These are phyloP conservation scores for Cryptocephalus moraei DNA, from an alignment of 2,888 invertebrate genomes.

Conservation along the genomic window DNA sequence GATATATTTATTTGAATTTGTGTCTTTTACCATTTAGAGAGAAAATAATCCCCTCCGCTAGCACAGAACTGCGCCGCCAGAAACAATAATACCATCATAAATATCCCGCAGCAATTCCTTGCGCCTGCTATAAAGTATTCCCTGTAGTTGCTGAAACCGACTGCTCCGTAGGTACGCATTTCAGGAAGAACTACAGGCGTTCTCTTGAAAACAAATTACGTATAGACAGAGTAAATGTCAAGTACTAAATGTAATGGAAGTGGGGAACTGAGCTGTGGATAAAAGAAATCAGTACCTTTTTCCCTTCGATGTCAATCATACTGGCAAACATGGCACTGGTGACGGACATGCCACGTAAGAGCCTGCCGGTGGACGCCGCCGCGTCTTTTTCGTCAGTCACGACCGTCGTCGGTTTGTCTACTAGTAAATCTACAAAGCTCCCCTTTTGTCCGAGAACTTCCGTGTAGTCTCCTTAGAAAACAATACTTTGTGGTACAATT, in stretches of 20 bases:
- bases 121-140: conserved; percentile 50
- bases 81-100: conserved; percentile 42
- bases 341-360: conserved; percentile 6
- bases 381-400: conserved; percentile 16
- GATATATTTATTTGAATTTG: too few relatives aligned
- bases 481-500: too few relatives aligned
- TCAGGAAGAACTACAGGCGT: conserved; percentile 40
- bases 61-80: conserved; percentile 40
- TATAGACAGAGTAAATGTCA: too few relatives aligned
- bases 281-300: conserved; percentile 9
- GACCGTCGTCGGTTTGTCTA: conserved; percentile 14
- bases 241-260: too few relatives aligned
- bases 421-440: conserved; percentile 32
- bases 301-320: conserved; percentile 22
- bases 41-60: conserved; percentile 34
- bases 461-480: conserved; percentile 4
- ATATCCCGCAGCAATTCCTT: conserved; percentile 38
- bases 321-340: conserved; percentile 20
- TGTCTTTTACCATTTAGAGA: conserved; percentile 24
- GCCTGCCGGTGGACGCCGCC: conserved; percentile 12
- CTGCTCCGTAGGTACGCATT: conserved; percentile 44
- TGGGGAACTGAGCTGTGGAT: too few relatives aligned
- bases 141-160: conserved; percentile 40
- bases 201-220: too few relatives aligned
- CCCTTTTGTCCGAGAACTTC: conserved; percentile 4